These are phyloP conservation scores for Neostethus bicornis DNA, from an alignment of 2,797 vertebrate genomes.

Conservation along the genomic window DNA sequence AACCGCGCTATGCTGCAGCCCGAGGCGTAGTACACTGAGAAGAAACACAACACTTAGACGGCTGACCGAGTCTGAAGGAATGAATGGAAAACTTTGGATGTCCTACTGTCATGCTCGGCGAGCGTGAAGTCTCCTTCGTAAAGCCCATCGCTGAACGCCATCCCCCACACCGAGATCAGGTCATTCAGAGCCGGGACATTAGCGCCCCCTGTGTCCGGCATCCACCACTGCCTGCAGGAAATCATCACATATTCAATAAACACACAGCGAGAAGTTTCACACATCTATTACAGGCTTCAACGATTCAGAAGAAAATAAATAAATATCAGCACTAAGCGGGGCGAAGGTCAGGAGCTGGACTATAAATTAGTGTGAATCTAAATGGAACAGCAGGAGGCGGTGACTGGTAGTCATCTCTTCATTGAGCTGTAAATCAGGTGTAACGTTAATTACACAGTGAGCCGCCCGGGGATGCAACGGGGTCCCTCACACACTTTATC, in stretches of 20 bases:
- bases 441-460: slow-evolving; percentile 19
- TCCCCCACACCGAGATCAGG: slow-evolving; percentile 95
- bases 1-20: slow-evolving; percentile 97
- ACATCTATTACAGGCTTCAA: neutral
- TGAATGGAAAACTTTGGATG: neutral
- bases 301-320: neutral
- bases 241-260: neutral
- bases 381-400: slow-evolving; percentile 8
- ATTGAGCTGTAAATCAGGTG: slow-evolving; percentile 7
- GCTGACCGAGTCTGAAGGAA: slow-evolving; percentile 2
- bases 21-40: slow-evolving; percentile 95
- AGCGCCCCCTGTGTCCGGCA: slow-evolving; percentile 98
- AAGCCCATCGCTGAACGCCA: slow-evolving; percentile 97
- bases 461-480: slow-evolving; percentile 1
- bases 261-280: neutral
- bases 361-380: slow-evolving; percentile 36
- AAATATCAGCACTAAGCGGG: no score
- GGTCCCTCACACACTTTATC: slow-evolving; percentile 16
- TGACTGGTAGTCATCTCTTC: slow-evolving; percentile 28
- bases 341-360: slow-evolving; percentile 19
- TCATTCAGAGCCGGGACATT: slow-evolving; percentile 97
- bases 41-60: slow-evolving; percentile 6
- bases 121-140: slow-evolving; percentile 96
- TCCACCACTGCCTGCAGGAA: slow-evolving; percentile 94
- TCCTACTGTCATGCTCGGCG: slow-evolving; percentile 97